phyloP scores from a whole-genome alignment of 1,140 invertebrate genomes.

The Phymorhynchus buccinoides region DNA sequence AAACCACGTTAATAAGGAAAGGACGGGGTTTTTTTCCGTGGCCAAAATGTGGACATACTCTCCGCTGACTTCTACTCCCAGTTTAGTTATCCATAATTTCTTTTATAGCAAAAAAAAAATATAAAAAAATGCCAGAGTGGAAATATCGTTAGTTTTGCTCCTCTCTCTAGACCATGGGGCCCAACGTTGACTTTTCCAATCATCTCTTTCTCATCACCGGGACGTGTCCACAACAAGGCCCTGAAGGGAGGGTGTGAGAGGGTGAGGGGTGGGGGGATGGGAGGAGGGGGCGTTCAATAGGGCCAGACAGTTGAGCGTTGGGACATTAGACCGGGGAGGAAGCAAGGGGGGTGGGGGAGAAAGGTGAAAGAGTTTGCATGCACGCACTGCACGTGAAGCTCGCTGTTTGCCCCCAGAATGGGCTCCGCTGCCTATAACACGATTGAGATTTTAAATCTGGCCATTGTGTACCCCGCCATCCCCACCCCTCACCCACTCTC shows the following conservation, averaged over 20 bases:
- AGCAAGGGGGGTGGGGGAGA: background rate
- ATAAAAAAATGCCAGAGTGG: too few species aligned
- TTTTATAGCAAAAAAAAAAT: too few species aligned
- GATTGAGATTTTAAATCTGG: conserved; percentile 6
- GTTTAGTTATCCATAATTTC: too few species aligned
- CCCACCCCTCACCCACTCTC: too few species aligned
- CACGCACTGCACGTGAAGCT: background rate
- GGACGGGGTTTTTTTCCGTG: too few species aligned
- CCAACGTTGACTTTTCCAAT: background rate
- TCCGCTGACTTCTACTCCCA: too few species aligned
- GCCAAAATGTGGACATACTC: too few species aligned
- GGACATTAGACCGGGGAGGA: background rate
- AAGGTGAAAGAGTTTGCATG: background rate
- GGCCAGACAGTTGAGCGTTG: too few species aligned
- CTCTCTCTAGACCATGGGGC: background rate
- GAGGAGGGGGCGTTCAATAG: background rate
- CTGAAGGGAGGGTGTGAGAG: background rate
- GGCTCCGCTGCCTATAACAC: background rate
- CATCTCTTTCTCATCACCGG: background rate
- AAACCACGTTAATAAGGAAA: too few species aligned
- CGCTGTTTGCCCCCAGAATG: background rate
- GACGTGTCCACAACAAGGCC: background rate
- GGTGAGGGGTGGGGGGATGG: background rate
- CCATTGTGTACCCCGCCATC: background rate
- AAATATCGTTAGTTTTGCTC: background rate